Base-by-base conservation (phyloP, 2,888 invertebrate species). In the Molorchus minor region DNA sequence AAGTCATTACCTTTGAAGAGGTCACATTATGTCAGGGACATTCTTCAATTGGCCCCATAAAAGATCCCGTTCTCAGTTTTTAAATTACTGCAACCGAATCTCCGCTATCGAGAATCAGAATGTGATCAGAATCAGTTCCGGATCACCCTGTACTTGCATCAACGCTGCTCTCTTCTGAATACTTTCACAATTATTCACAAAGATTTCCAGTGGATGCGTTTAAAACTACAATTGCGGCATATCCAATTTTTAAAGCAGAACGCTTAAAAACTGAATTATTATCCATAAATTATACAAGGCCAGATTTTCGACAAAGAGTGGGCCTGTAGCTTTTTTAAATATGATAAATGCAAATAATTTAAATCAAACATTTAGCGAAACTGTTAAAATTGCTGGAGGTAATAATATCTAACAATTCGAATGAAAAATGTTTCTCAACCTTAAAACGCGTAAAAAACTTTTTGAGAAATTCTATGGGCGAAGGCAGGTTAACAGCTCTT, bases 401-500 rank as follows among this genome's bases (percentile, higher is more conserved):
- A 44, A 44, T 44, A 12, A 25, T n/a, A n/a, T n/a, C n/a, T n/a
- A n/a, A n/a, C n/a, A n/a, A n/a, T n/a, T n/a, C n/a, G n/a, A n/a
- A n/a, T n/a, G 44, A 44, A 29, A 2, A 15, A 29, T 44, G 44
- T 15, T 13, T 44, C 13, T 20, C 29, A 25, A 44, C 44, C 2
- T 44, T 44, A 15, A 46, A 46, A 33, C 16, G 46, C n/a, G 35
- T 46, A 12, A 46, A 46, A 19, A 46, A 33, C 33, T 46, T 33
- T 35, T 35, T 46, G 17, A 15, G 46, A n/a, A 46, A 46, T 19
- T 17, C 35, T 4, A 46, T 46, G 46, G 17, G 19, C n/a, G 46
- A 46, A 1, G 46, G 19, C 33, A 35, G 35, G 35, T 33, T 35
- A 33, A 16, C 33, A 2, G 35, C 33, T 10, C 35, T 46, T 10